Base-by-base conservation (phyloP, 2,113 vertebrate species). In the Oncorhynchus kisutch region DNA sequence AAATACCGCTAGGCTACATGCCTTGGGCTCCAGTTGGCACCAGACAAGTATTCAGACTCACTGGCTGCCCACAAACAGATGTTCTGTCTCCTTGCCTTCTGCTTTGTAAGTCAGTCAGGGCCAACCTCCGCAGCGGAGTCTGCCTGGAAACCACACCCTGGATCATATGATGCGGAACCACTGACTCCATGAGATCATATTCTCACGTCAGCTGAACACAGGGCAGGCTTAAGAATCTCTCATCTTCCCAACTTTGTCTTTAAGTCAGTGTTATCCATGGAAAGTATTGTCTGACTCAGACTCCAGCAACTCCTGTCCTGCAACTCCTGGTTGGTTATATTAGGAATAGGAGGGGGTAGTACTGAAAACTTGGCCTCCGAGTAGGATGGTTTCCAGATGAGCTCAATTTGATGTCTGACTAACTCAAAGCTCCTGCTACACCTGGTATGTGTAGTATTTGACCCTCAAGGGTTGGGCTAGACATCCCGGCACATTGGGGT, bases 381-480 rank as follows among this genome's bases (percentile, higher is more conserved):
- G 79, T 69, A 82, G 88, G 88, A 86, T 72, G 78, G 51, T 81
- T 87, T 79, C 91, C 89, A 82, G 87, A 83, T 81, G 84, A 85
- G 80, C 70, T 62, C 5, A 62, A 79, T 81, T 77, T 76, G 86
- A 82, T 82, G 86, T 79, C 83, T 81, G 88, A 79, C 86, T 90
- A 82, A 90, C 89, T 86, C 84, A 87, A 84, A 88, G 88, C 84
- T 86, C 86, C 88, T 90, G 85, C 80, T 75, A 72, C 83, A 79
- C 75, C 85, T 81, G 87, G 88, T 87, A 90, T 91, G 87, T 80
- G 81, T 70, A 86, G 82, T n/a, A 89, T 91, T 84, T 91, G 90
- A 88, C 13, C 90, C 87, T 90, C 79, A 85, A 87, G 88, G 81
- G 83, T n/a, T 81, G 78, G 57, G 82, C 85, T 87, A 90, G 88